Conservation (phyloP, 2,888 invertebrate species). For the Anthophora plumipes region DNA sequence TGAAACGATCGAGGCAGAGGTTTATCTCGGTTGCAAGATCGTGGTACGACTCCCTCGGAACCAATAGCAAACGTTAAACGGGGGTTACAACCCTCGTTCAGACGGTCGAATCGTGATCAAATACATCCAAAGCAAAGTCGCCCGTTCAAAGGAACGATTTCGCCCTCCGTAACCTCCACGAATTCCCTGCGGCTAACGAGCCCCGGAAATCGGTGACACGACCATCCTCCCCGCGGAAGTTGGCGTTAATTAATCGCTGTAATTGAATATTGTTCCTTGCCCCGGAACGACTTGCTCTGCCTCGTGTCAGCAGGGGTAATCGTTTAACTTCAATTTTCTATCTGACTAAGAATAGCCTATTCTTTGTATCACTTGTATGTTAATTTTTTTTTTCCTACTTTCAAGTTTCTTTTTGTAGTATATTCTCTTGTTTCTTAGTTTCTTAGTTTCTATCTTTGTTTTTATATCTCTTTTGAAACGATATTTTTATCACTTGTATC, state of each 20-base stretch:
- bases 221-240: conserved; percentile 12
- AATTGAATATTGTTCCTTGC: conserved; percentile 19
- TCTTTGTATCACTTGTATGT: too few species aligned
- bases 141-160: conserved; percentile 34
- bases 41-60: conserved; percentile 30
- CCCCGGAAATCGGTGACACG: conserved; percentile 23
- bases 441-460: too few species aligned
- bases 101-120: conserved; percentile 24
- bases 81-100: conserved; percentile 34
- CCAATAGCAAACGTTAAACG: conserved; percentile 48
- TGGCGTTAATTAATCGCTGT: conserved; percentile 36
- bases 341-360: too few species aligned
- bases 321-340: not conserved
- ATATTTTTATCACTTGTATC: too few species aligned
- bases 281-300: not conserved
- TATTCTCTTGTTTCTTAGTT: too few species aligned
- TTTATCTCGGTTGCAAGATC: conserved; percentile 24
- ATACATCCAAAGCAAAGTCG: conserved; percentile 8
- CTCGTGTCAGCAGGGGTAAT: not conserved
- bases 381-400: too few species aligned
- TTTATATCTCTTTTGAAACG: too few species aligned
- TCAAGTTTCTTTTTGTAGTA: too few species aligned
- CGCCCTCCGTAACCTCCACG: conserved; percentile 7
- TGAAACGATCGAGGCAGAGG: conserved; percentile 2
- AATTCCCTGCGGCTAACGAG: conserved; percentile 23